Percentiles rank a stretch among this genome's conserved stretches.
These are phyloP conservation scores for Nomada flava DNA, from an alignment of 2,888 invertebrate genomes.

Conservation along the genomic window DNA sequence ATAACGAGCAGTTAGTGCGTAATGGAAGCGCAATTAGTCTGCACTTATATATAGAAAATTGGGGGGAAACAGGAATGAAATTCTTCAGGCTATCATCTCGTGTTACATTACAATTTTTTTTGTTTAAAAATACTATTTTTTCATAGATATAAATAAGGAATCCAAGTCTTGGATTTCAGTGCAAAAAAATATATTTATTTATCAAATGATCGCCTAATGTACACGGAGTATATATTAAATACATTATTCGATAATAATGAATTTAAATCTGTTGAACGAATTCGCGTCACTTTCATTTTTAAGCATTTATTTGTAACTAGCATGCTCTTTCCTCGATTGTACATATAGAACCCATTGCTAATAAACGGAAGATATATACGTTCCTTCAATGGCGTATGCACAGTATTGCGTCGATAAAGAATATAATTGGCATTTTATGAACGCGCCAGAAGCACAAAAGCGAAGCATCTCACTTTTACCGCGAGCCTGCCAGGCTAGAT, in stretches of 20 bases:
- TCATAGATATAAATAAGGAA: no score
- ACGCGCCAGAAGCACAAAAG: background rate
- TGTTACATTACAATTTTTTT: background rate
- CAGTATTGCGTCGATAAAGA: background rate
- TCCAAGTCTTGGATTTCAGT: no score
- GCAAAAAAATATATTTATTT: no score
- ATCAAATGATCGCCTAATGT: no score
- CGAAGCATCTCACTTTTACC: slow-evolving; percentile 12
- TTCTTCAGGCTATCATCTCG: no score
- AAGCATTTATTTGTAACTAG: no score
- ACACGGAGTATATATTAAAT: no score
- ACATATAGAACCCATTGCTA: background rate
- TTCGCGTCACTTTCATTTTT: no score
- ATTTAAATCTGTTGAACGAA: no score
- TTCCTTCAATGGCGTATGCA: background rate
- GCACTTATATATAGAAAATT: background rate
- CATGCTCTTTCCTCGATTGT: background rate
- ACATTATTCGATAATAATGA: no score
- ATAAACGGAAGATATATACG: background rate
- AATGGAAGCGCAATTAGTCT: slow-evolving; percentile 4
- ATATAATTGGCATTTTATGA: slow-evolving; percentile 17
- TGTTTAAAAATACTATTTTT: background rate
- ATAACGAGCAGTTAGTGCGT: background rate
- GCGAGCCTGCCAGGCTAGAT: background rate
- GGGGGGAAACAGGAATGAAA: background rate